Base-by-base conservation (phyloP, 2,888 invertebrate genomes). In the Steinernema carpocapsae region DNA sequence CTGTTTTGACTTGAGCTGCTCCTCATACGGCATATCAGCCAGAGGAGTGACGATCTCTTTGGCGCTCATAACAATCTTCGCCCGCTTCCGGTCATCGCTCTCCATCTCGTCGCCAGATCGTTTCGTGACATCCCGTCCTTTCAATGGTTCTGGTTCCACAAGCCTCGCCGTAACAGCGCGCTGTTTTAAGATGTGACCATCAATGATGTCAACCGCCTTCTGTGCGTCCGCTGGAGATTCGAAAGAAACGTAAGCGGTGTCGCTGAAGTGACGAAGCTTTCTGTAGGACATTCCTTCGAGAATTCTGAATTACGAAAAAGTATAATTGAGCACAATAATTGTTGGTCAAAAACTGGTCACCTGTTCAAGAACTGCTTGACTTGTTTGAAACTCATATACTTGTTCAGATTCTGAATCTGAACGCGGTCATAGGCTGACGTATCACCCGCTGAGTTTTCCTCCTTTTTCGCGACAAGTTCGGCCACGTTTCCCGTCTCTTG, bases 21-120 rank as follows among this genome's bases (percentile, higher is more conserved):
- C 77, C 12, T 81, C 83, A 72, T 87, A 87, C 0, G 83, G 72
- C 73, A 84, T 59, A 70, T 82, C 77, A 6, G 81, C 80, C 22
- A 86, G 75, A 4, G 87, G 87, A 29, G 86, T 83, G 0, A 85
- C 83, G n/a, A 82, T 80, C 46, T 84, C 84, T 42, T 73, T 52
- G 7, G 83, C 85, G 12, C 81, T 82, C 74, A 83, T 85, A n/a
- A 70, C 37, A 14, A 75, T 45, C 45, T 73, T 72, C 6, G 72
- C 52, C 19, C 72, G 45, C 43, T 75, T 72, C 22, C 59, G 17
- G 26, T 72, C 73, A 51, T 74, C 71, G 19, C n/a, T 72, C 59
- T 72, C 26, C 12, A 46, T 17, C 3, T 12, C 37, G 48, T 71
- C 19, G 17, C 7, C 26, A 0, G n/a, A n/a, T 14, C 43, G 46